A percentile compares a stretch with the other conserved stretches of the same genome.
These are phyloP conservation scores for Drosophila nigrodunni DNA, from an alignment of 1,140 invertebrate genomes.

Conservation along the genomic window DNA sequence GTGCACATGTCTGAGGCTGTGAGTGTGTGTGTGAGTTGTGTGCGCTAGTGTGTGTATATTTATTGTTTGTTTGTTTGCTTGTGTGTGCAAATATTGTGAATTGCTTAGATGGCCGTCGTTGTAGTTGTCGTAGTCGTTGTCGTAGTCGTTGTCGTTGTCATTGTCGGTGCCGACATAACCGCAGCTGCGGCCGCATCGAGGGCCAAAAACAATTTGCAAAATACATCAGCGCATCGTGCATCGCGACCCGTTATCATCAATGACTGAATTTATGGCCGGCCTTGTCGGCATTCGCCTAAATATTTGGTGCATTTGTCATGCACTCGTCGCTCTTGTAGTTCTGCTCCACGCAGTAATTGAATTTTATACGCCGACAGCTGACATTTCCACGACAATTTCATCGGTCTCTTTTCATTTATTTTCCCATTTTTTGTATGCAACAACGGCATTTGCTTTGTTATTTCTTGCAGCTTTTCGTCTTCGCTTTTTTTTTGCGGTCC, in stretches of 20 bases:
- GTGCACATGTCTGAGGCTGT: slow-evolving; percentile 10
- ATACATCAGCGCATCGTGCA: slow-evolving; percentile 25
- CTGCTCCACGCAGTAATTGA: slow-evolving; percentile 48
- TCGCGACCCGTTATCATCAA: slow-evolving; percentile 65
- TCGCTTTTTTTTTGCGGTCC: slow-evolving; percentile 22
- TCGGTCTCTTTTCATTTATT: background rate
- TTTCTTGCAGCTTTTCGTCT: slow-evolving; percentile 9
- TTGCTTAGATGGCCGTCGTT: slow-evolving; percentile 34
- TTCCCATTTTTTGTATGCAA: background rate
- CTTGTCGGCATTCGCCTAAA: slow-evolving; percentile 51
- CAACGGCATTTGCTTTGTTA: slow-evolving; percentile 7
- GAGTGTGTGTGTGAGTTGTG: background rate
- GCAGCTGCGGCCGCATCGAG: slow-evolving; percentile 15
- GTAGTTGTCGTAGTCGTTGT: background rate
- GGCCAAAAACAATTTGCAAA: slow-evolving; percentile 43
- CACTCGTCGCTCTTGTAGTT: slow-evolving; percentile 30
- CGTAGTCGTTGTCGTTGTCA: background rate
- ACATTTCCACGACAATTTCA: slow-evolving; percentile 11
- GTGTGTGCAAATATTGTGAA: slow-evolving; percentile 58
- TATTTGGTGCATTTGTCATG: slow-evolving; percentile 46
- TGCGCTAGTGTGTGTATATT: background rate
- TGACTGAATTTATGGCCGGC: slow-evolving; percentile 61
- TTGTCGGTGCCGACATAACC: slow-evolving; percentile 8
- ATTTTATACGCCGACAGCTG: slow-evolving; percentile 59
- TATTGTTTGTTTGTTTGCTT: slow-evolving; percentile 11